Percentiles rank a stretch among this genome's conserved stretches.
Conservation (phyloP, 2,888 invertebrate genomes). For the Nemoura dubitans region DNA sequence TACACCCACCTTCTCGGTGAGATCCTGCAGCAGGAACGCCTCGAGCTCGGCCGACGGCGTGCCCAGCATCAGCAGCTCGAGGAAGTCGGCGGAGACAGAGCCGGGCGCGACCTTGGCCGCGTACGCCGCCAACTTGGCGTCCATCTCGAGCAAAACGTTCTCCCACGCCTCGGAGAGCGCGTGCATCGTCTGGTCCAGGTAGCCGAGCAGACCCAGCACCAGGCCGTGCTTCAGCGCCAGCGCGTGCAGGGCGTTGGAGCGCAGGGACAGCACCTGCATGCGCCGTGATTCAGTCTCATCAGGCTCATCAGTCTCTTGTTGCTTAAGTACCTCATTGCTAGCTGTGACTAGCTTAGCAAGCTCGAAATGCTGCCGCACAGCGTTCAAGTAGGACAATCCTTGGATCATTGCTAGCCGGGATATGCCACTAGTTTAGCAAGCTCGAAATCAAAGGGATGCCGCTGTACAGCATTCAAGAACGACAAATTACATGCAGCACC, state of each 20-base stretch:
- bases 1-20: slow-evolving; percentile 80
- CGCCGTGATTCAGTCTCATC: too few species aligned
- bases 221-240: slow-evolving; percentile 80
- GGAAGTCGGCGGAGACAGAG: slow-evolving; percentile 87
- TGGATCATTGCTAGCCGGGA: too few species aligned
- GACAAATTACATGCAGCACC: too few species aligned
- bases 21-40: slow-evolving; percentile 76
- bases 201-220: slow-evolving; percentile 74
- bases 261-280: slow-evolving; percentile 63
- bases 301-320: too few species aligned
- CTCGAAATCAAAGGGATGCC: too few species aligned
- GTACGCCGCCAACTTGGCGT: slow-evolving; percentile 89
- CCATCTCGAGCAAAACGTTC: slow-evolving; percentile 92
- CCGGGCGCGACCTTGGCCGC: slow-evolving; percentile 82
- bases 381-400: too few species aligned
- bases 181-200: slow-evolving; percentile 78
- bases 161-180: slow-evolving; percentile 93
- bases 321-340: too few species aligned
- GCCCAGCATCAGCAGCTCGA: slow-evolving; percentile 89
- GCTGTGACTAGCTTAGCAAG: too few species aligned
- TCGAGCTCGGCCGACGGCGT: slow-evolving; percentile 79
- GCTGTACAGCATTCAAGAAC: too few species aligned
- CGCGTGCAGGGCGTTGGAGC: slow-evolving; percentile 74
- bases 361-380: too few species aligned
- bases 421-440: too few species aligned